Conservation (phyloP, 2,797 vertebrate species). For the Smutsia temminckii region DNA sequence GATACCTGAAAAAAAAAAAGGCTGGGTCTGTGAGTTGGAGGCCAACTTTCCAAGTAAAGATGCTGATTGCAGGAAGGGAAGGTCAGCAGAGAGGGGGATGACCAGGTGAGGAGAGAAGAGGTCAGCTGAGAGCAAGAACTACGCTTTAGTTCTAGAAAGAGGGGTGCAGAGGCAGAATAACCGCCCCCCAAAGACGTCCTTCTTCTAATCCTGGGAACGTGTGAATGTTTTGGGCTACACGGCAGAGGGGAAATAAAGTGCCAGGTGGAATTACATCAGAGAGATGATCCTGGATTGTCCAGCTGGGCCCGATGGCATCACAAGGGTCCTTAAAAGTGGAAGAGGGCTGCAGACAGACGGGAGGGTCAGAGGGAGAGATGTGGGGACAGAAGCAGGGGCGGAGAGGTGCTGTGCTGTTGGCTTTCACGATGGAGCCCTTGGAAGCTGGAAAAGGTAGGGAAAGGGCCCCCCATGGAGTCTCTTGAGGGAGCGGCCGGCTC, state of each 20-base stretch:
- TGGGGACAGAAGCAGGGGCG: background rate
- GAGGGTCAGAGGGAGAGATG: background rate
- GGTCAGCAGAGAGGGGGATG: background rate
- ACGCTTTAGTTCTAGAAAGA: background rate
- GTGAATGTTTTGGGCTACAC: background rate
- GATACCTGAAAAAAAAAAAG: background rate
- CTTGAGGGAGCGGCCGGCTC: background rate
- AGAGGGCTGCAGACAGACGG: too few species aligned
- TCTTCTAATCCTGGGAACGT: background rate
- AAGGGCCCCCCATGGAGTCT: background rate
- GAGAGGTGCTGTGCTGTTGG: background rate
- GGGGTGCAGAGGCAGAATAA: background rate
- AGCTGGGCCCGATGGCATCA: too few species aligned
- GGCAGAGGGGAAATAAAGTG: background rate
- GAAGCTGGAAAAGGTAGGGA: background rate
- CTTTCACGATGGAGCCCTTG: too few species aligned
- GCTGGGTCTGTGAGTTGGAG: background rate
- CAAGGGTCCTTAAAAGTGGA: background rate
- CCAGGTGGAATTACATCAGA: background rate
- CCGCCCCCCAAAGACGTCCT: background rate
- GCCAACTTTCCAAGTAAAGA: background rate
- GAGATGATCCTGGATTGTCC: background rate
- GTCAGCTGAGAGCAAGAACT: background rate
- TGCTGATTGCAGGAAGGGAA: background rate
- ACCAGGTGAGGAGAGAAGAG: background rate